These are phyloP conservation scores for Heterohyrax brucei DNA, from an alignment of 2,797 vertebrate species.

Conservation along the genomic window DNA sequence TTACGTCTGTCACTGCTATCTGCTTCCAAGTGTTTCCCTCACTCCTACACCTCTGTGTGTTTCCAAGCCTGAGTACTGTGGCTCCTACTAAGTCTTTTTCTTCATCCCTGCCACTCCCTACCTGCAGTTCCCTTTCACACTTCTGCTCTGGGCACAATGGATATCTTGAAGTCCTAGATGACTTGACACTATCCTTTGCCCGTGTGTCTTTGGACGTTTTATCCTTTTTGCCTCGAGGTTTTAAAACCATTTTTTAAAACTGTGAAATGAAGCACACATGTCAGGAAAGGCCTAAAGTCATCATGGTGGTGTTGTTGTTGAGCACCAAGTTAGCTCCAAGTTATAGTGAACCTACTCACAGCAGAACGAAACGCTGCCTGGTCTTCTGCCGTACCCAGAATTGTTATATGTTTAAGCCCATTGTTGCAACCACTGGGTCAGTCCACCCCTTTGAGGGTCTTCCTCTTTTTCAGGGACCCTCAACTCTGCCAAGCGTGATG, in stretches of 20 bases:
- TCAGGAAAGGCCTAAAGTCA: neutral
- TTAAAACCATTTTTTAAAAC: neutral
- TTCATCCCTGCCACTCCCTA: neutral
- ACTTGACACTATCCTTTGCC: neutral
- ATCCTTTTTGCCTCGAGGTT: neutral
- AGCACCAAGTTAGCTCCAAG: too few species aligned
- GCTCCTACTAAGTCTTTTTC: neutral
- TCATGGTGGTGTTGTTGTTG: too few species aligned
- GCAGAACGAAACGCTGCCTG: too few species aligned
- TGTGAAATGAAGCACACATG: constrained; percentile 25
- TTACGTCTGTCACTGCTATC: neutral
- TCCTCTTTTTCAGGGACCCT: too few species aligned
- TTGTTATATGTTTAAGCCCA: too few species aligned
- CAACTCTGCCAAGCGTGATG: too few species aligned
- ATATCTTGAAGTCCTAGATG: neutral
- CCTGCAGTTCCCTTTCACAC: neutral
- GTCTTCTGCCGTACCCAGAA: too few species aligned
- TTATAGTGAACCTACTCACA: too few species aligned
- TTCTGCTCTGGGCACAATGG: neutral
- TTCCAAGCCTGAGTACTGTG: neutral
- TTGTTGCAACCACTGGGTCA: too few species aligned
- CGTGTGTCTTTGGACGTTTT: constrained; percentile 30
- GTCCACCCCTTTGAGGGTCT: too few species aligned
- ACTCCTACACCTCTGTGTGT: neutral
- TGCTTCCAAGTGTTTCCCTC: neutral